A percentile compares a stretch with the other conserved stretches of the same genome.
Conservation (phyloP, 2,888 invertebrate genomes). For the Augiades crinisus region DNA sequence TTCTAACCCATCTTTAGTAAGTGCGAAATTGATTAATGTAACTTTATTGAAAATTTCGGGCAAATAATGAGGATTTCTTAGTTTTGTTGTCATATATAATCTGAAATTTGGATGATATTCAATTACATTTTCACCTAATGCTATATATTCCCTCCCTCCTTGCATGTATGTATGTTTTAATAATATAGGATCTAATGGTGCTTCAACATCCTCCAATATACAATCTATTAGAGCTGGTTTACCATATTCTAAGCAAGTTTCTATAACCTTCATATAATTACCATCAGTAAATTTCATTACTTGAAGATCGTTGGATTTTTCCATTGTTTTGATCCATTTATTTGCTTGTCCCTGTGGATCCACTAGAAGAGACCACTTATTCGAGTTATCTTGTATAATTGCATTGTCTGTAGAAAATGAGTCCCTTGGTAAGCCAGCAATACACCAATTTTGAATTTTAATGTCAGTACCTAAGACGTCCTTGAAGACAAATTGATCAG, state of each 20-base stretch:
- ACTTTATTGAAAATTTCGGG: constrained; percentile 93
- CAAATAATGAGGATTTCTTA: constrained; percentile 92
- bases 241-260: constrained; percentile 88
- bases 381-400: constrained; percentile 90
- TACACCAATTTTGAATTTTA: constrained; percentile 93
- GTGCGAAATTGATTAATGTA: constrained; percentile 90
- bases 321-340: constrained; percentile 92
- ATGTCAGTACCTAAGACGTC: constrained; percentile 91
- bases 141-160: constrained; percentile 87
- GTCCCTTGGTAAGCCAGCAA: constrained; percentile 90
- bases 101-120: constrained; percentile 89
- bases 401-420: constrained; percentile 92
- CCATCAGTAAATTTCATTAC: constrained; percentile 88
- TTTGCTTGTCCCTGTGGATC: constrained; percentile 94
- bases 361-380: constrained; percentile 89
- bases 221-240: constrained; percentile 90
- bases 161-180: constrained; percentile 88
- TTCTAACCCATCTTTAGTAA: constrained; percentile 90
- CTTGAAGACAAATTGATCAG: constrained; percentile 86
- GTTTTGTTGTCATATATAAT: constrained; percentile 90
- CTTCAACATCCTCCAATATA: constrained; percentile 88
- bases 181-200: constrained; percentile 89
- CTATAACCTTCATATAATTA: constrained; percentile 88
- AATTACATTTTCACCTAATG: constrained; percentile 89
- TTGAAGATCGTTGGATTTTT: constrained; percentile 85